Evolutionary conservation across 2,113 vertebrate genomes (phyloP), one percentile per base, ranked within the genome.

Genomic region (Tricholaema leucomelas): DNA sequence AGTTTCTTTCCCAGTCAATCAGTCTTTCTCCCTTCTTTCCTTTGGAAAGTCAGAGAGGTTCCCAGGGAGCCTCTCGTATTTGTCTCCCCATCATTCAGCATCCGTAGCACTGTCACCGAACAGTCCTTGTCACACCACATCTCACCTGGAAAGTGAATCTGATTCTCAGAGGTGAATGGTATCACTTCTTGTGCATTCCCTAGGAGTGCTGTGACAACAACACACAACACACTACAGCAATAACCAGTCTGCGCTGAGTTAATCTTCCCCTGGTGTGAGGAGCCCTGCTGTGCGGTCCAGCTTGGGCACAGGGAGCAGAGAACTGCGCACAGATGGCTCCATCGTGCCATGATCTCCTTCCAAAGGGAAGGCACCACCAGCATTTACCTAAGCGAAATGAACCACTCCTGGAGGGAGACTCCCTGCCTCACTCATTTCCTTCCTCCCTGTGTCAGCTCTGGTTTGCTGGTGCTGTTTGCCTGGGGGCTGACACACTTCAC

Each of bases 171-270:
- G 69, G 33, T 4, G 1, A 24, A 44, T 65, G 48, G 17, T 23
- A 16, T 44, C 44, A 42, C n/a, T 87, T 40, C 15, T 54, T 25
- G 8, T 4, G 12, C 4, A 10, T 40, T 50, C 65, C 75, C 67
- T 6, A 61, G 58, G 35, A 69, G 15, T 21, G 31, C 60, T 85
- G 48, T 54, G 33, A 30, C 25, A 61, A 36, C 42, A 74, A 9
- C 18, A 10, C n/a, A n/a, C n/a, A n/a, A 11, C 2, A 21, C 8
- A 23, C 0, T 1, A 40, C 0, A 67, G 17, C 38, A 77, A 30
- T 9, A 13, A 28, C 9, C 28, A 7, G 8, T 64, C 56, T 38
- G 63, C 61, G 35, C 60, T 33, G 65, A 27, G 5, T 28, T 5
- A 1, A 18, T 33, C 35, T 44, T 28, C 33, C 60, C 48, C 48